Percentiles rank a stretch among this genome's conserved stretches.
Evolutionary conservation across 2,888 invertebrate genomes (phyloP).

Genomic region (Cheilosia impressa): DNA sequence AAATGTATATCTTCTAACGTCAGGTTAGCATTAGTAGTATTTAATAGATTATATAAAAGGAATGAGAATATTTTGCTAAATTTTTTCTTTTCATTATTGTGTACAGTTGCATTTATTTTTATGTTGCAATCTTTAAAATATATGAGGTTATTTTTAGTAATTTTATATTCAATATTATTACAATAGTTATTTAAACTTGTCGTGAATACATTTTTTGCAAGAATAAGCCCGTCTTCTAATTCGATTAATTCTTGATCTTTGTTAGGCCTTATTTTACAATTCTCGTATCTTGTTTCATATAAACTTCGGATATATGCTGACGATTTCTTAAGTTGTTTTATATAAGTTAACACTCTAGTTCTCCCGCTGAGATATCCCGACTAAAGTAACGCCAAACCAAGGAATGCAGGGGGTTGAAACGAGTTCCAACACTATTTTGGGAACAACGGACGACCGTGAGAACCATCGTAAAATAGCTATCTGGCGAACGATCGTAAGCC

Average conservation of each 20-base stretch:
- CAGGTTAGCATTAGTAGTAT: background rate
- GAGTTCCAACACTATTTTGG: too few relatives aligned
- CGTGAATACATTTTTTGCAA: conserved; percentile 3
- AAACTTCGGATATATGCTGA: background rate
- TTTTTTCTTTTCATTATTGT: background rate
- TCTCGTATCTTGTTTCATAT: background rate
- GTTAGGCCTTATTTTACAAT: background rate
- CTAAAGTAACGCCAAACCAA: too few relatives aligned
- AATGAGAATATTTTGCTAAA: background rate
- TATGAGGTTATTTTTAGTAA: background rate
- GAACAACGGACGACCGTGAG: too few relatives aligned
- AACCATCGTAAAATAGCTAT: too few relatives aligned
- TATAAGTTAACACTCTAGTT: too few relatives aligned
- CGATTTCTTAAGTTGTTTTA: background rate
- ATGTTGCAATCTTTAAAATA: background rate
- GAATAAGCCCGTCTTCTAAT: conserved; percentile 14
- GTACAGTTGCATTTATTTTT: background rate
- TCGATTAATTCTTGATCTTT: conserved; percentile 3
- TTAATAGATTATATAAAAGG: too few relatives aligned
- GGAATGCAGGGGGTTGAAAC: too few relatives aligned
- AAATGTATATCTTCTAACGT: background rate
- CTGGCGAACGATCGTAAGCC: too few relatives aligned
- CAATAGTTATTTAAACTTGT: conserved; percentile 4
- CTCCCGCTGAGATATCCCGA: too few relatives aligned
- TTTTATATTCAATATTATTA: conserved; percentile 19